A percentile compares a stretch with the other conserved stretches of the same genome.
phyloP scores from a whole-genome alignment of 64 coral and sea anemone genomes.

The Stichodactyla mertensii region DNA sequence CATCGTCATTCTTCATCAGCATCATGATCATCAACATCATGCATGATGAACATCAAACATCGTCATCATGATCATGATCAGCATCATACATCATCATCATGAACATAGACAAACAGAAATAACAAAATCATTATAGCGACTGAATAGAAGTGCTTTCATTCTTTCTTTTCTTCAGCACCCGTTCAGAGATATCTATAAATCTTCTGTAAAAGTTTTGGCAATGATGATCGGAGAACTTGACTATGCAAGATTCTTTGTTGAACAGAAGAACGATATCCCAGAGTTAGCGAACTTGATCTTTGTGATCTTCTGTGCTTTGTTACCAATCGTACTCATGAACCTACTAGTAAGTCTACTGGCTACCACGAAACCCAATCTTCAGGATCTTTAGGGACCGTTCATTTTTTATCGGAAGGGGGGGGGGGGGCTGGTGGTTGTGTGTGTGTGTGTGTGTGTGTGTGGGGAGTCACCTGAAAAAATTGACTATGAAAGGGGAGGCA shows the following conservation, averaged over 20 bases:
- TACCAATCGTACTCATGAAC: constrained; percentile 87
- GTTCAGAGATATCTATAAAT: constrained; percentile 22
- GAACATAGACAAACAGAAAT: neutral
- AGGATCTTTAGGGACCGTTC: no score
- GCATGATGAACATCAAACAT: no score
- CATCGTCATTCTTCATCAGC: no score
- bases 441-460: no score
- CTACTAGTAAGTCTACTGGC: constrained; percentile 43
- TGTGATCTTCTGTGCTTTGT: constrained; percentile 51
- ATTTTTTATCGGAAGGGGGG: no score
- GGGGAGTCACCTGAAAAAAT: no score
- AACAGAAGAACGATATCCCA: constrained; percentile 32
- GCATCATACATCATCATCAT: neutral
- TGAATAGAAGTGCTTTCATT: neutral
- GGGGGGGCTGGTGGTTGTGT: no score
- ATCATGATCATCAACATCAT: no score
- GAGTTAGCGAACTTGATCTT: constrained; percentile 32
- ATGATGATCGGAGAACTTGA: constrained; percentile 88
- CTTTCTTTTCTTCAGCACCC: constrained; percentile 40
- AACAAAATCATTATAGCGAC: neutral
- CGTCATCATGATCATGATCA: no score
- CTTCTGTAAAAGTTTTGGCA: constrained; percentile 52
- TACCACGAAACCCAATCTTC: no score
- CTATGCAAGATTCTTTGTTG: constrained; percentile 74
- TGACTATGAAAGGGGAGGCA: no score